A percentile compares a stretch with the other conserved stretches of the same genome.
Conservation (phyloP, 64 coral and sea anemone species). For the Pocillopora damicornis region DNA sequence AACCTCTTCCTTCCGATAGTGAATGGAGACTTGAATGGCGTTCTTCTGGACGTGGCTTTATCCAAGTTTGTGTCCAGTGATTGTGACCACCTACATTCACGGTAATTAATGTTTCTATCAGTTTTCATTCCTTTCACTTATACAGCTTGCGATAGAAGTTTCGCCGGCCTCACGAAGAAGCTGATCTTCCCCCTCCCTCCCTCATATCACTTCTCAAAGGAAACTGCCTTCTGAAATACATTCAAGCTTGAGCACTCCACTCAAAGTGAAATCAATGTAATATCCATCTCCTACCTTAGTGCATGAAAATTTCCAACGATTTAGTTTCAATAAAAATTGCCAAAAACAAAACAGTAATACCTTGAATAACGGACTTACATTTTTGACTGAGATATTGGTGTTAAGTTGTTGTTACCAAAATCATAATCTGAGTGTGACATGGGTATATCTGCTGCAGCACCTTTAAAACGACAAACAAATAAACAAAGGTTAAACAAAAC, state of each 20-base stretch:
- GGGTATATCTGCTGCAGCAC: conserved; percentile 65
- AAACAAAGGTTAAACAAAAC: background rate
- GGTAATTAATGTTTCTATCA: background rate
- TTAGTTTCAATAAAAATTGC: no score
- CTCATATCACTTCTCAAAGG: no score
- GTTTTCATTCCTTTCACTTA: no score
- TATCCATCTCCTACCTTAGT: no score
- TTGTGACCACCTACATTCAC: conserved; percentile 68
- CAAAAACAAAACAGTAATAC: no score
- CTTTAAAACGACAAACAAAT: background rate
- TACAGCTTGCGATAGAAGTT: no score
- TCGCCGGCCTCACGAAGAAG: no score
- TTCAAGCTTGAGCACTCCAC: no score
- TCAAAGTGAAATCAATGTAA: no score
- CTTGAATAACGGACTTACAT: conserved; percentile 38
- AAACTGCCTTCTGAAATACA: no score
- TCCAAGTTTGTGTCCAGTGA: conserved; percentile 83
- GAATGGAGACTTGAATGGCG: conserved; percentile 82
- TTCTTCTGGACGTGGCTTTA: conserved; percentile 56
- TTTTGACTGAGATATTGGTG: conserved; percentile 81
- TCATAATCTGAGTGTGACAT: conserved; percentile 86
- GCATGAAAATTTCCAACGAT: no score
- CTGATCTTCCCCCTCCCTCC: no score
- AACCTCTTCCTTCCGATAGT: conserved; percentile 48
- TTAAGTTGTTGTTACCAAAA: conserved; percentile 67